Evolutionary conservation across 1,140 invertebrate genomes (phyloP), one percentile per base, ranked within the genome.

Genomic region (Eupeodes corollae): DNA sequence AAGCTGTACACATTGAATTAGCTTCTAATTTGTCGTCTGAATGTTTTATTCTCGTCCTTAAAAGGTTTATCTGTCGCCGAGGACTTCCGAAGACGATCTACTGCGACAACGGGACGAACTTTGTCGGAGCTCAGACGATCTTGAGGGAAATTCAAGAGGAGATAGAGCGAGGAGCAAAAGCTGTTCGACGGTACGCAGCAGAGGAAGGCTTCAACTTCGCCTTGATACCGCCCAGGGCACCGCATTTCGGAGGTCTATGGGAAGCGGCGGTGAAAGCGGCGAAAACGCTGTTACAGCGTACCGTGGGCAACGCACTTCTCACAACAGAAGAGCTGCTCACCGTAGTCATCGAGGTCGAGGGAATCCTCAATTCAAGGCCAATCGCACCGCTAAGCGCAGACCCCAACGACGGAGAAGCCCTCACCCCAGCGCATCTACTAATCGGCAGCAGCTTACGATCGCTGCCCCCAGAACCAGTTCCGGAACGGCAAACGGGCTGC

Each of bases 51-150:
- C 41, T 38, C 10, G 52, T 50, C 1, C 47, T 56, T 15, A 33
- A 47, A 15, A 44, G 56, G 3, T 61, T 65, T 14, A 30, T 49
- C 2, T 43, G 39, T 8, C 44, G 55, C 10, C 42, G 52, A 42
- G 56, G 55, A 2, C 31, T 55, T 8, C 42, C 43, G 9, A 18
- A 33, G 0, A 48, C 48, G 1, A 49, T 67, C 0, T 47, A 56
- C 19, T 61, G 52, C 6, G 65, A 69, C 34, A 60, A 60, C 38
- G 63, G 55, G 0, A 67, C 63, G n/a, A n/a, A n/a, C n/a, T n/a
- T n/a, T n/a, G n/a, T n/a, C n/a, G n/a, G n/a, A n/a, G n/a, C n/a
- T 1, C 44, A 31, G 10, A 15, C 9, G 16, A 47, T 33, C 13
- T 37, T 68, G 9, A 42, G 42, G 14, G 40, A 43, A 16, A 37